These are phyloP conservation scores for Drosophila greeni DNA, from an alignment of 2,888 invertebrate species.

Conservation along the genomic window DNA sequence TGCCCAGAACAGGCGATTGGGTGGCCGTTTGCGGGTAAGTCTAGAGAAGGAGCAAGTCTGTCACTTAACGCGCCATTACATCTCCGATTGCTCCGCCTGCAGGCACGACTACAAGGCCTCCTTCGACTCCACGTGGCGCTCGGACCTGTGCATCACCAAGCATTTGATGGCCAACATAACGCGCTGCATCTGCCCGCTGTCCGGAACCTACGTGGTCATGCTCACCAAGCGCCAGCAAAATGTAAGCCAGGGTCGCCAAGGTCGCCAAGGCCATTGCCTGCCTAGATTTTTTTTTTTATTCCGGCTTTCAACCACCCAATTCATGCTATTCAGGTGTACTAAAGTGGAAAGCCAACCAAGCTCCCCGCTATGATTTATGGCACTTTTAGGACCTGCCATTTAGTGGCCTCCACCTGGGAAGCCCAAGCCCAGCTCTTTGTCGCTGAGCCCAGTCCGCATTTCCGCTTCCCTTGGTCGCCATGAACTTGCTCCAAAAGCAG, in stretches of 20 bases:
- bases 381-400: conserved; percentile 40
- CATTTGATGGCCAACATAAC: conserved; percentile 80
- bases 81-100: not conserved
- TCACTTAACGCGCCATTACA: conserved; percentile 1
- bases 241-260: conserved; percentile 75
- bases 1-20: conserved; percentile 76
- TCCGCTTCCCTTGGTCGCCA: conserved; percentile 37
- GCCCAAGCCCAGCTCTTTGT: conserved; percentile 5
- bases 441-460: conserved; percentile 19
- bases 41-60: not conserved
- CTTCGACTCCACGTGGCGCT: conserved; percentile 82
- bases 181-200: conserved; percentile 82
- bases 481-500: conserved; percentile 43
- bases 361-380: conserved; percentile 42
- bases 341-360: conserved; percentile 37
- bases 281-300: conserved; percentile 25
- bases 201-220: conserved; percentile 84
- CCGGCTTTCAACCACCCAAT: conserved; percentile 26
- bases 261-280: conserved; percentile 32
- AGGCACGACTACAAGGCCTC: conserved; percentile 79
- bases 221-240: conserved; percentile 80
- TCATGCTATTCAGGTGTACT: conserved; percentile 50
- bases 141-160: conserved; percentile 81
- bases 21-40: conserved; percentile 78
- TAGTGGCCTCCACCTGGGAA: conserved; percentile 30